Percentiles rank a stretch among this genome's conserved stretches.
Evolutionary conservation across 2,888 invertebrate genomes (phyloP).

Genomic region (Therioaphis trifolii): DNA sequence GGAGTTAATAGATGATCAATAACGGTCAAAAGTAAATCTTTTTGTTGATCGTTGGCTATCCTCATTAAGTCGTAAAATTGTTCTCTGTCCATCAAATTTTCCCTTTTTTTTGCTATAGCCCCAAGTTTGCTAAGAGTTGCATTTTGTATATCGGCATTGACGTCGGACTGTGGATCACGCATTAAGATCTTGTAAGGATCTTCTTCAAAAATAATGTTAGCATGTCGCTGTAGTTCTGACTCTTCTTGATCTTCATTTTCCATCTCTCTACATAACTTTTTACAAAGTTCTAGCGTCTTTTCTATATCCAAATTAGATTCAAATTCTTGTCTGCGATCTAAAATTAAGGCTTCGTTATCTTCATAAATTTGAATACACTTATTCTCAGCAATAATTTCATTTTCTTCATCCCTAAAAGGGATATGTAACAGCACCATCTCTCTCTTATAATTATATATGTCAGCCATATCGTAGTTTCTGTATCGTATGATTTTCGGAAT

Average conservation of each 20-base stretch:
- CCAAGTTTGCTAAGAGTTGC: conserved; percentile 6
- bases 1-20: conserved; percentile 1
- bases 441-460: too few relatives aligned
- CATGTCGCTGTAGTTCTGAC: neutral
- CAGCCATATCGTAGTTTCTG: too few relatives aligned
- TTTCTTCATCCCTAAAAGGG: neutral
- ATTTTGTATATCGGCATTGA: neutral
- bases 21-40: neutral
- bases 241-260: neutral
- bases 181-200: neutral
- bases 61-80: neutral
- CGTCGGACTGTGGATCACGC: neutral
- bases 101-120: neutral
- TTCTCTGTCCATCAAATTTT: neutral
- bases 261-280: conserved; percentile 3
- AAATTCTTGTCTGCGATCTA: neutral
- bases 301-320: neutral
- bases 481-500: too few relatives aligned
- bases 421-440: neutral
- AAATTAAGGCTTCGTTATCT: neutral
- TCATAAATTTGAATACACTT: neutral
- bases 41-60: neutral
- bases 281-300: conserved; percentile 3
- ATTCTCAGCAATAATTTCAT: neutral
- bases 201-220: neutral